These are phyloP conservation scores for Cyprinodon variegatus DNA, from an alignment of 2,113 vertebrate species.

Conservation along the genomic window DNA sequence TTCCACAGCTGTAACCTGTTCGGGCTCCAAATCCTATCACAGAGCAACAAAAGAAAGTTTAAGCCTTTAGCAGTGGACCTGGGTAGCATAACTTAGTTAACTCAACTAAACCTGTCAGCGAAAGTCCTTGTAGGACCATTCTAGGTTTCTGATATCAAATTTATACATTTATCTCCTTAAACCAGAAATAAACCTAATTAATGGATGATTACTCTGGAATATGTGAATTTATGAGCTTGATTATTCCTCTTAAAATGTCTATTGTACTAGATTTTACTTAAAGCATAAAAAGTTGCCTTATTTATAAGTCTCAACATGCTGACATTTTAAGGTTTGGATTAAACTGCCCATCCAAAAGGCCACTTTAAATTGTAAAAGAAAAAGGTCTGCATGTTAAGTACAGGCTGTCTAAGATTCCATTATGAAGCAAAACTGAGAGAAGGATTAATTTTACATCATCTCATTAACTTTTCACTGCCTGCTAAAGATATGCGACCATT, in stretches of 20 bases:
- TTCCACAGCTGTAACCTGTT: no score
- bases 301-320: neutral
- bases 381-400: conserved; percentile 10
- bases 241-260: neutral
- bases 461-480: conserved; percentile 44
- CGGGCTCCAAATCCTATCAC: no score
- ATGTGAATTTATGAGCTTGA: neutral
- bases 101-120: neutral
- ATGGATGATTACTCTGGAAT: neutral
- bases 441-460: conserved; percentile 41
- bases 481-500: conserved; percentile 22
- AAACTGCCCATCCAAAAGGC: neutral
- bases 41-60: no score
- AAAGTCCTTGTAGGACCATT: neutral
- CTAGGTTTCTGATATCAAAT: neutral
- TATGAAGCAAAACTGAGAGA: conserved; percentile 17
- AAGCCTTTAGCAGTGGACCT: no score
- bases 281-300: neutral
- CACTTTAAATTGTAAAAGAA: neutral
- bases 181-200: neutral
- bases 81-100: neutral
- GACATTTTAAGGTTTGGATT: conserved; percentile 14
- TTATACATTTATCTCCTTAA: neutral
- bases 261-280: neutral
- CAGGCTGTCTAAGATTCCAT: conserved; percentile 6